A percentile compares a stretch with the other conserved stretches of the same genome.
These are phyloP conservation scores for Paratilapia polleni DNA, from an alignment of 2,113 vertebrate species.

Conservation along the genomic window DNA sequence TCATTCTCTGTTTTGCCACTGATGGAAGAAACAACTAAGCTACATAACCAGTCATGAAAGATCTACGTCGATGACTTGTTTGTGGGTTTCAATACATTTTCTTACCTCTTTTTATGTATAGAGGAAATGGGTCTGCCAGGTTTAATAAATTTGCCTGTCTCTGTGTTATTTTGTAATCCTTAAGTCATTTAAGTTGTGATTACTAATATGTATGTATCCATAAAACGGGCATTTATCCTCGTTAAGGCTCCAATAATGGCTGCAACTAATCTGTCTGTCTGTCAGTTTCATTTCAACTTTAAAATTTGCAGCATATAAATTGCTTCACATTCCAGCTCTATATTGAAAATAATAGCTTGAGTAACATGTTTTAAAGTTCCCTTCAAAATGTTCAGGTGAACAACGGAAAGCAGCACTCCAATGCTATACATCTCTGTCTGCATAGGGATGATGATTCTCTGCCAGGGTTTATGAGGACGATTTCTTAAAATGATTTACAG, in stretches of 20 bases:
- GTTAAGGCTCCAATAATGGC: neutral
- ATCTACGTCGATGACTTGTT: neutral
- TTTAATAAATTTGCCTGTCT: neutral
- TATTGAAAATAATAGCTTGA: slow-evolving; percentile 22
- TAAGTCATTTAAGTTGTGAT: neutral
- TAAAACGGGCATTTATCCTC: neutral
- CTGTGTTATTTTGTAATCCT: neutral
- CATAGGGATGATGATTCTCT: slow-evolving; percentile 42
- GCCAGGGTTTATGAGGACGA: slow-evolving; percentile 51
- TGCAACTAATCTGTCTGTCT: neutral
- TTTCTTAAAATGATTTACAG: slow-evolving; percentile 66
- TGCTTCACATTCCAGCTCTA: neutral
- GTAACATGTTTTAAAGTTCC: slow-evolving; percentile 34
- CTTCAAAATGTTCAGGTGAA: slow-evolving; percentile 34
- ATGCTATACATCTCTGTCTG: slow-evolving; percentile 58
- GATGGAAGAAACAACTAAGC: neutral
- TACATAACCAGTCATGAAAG: neutral
- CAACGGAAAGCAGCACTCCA: slow-evolving; percentile 25
- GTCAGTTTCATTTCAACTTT: neutral
- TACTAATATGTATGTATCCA: neutral
- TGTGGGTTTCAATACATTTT: neutral
- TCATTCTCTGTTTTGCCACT: neutral
- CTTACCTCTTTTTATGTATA: neutral
- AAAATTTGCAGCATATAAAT: neutral
- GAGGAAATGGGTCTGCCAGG: neutral